These are phyloP conservation scores for Brotula barbata DNA, from an alignment of 2,797 vertebrate genomes.

Conservation along the genomic window DNA sequence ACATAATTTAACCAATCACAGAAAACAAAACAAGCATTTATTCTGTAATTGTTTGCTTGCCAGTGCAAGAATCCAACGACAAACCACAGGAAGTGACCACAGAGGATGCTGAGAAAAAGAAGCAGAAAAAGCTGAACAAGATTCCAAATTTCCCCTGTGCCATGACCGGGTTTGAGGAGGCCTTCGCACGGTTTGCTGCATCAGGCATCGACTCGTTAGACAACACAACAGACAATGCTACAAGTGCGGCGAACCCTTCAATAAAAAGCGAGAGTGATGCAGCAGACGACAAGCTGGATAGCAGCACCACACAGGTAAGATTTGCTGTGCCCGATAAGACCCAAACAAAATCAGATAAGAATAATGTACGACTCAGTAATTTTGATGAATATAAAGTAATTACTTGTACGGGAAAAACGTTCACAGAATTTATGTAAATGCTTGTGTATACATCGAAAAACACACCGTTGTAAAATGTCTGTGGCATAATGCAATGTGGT, in stretches of 20 bases:
- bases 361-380: too few relatives aligned
- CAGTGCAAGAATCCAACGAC: conserved; percentile 31
- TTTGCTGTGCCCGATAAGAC: too few relatives aligned
- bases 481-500: neutral
- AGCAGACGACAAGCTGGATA: conserved; percentile 35
- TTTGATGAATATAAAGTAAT: neutral
- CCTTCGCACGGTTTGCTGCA: conserved; percentile 82
- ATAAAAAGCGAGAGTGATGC: conserved; percentile 28
- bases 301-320: conserved; percentile 53
- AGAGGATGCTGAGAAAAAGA: conserved; percentile 71
- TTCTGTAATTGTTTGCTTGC: neutral
- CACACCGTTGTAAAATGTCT: too few relatives aligned
- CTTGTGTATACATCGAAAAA: neutral
- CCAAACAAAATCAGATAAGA: too few relatives aligned
- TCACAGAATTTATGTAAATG: neutral
- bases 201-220: conserved; percentile 14
- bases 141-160: conserved; percentile 55
- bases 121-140: conserved; percentile 79
- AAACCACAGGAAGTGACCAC: conserved; percentile 36
- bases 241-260: conserved; percentile 3
- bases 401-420: neutral
- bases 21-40: too few relatives aligned
- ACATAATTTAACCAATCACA: neutral
- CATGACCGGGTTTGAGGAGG: conserved; percentile 83
- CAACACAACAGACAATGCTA: neutral